phyloP scores from a whole-genome alignment of 1,140 invertebrate species.

The Drosophila punjabiensis region DNA sequence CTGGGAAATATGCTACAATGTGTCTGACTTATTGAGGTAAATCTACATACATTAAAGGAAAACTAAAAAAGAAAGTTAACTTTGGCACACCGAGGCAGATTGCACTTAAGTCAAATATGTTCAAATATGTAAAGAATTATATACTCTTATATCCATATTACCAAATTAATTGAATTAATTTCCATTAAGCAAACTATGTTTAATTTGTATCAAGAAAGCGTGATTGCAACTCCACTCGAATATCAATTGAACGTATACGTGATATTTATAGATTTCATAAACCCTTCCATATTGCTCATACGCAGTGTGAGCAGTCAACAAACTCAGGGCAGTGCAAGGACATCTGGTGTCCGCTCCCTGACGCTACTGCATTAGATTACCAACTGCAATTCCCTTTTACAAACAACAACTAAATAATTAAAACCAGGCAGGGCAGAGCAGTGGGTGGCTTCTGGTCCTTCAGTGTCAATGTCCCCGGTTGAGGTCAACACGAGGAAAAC shows the following conservation, averaged over 20 bases:
- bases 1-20: constrained; percentile 20
- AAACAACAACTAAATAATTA: constrained; percentile 45
- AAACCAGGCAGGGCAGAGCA: not conserved
- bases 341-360: not conserved
- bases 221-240: not conserved
- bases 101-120: too few relatives aligned
- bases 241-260: not conserved
- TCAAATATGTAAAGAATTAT: too few relatives aligned
- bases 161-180: not conserved
- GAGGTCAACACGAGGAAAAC: constrained; percentile 26
- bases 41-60: not conserved
- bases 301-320: constrained; percentile 26
- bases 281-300: constrained; percentile 18
- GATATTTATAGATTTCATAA: constrained; percentile 7
- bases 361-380: constrained; percentile 34
- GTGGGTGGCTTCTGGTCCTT: not conserved
- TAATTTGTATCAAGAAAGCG: not conserved
- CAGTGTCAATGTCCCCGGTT: constrained; percentile 21
- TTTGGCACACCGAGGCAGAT: too few relatives aligned
- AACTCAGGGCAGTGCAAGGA: constrained; percentile 21
- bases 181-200: not conserved
- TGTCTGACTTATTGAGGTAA: not conserved
- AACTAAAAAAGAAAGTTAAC: too few relatives aligned
- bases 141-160: too few relatives aligned
- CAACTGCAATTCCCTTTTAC: constrained; percentile 15